Base-by-base conservation (phyloP, 2,888 invertebrate species). In the Fragum sueziense region DNA sequence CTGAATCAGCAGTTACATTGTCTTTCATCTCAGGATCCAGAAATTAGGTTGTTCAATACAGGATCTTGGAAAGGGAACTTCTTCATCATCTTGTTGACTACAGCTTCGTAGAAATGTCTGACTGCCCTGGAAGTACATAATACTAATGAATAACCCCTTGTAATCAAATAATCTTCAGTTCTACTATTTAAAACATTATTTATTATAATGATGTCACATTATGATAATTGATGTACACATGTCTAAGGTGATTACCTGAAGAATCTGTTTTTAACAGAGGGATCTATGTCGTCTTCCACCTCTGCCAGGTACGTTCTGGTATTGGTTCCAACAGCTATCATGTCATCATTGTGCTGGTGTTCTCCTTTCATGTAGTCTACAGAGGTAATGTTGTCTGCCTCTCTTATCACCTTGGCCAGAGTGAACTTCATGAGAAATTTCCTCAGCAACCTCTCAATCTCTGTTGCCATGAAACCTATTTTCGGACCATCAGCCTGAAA, bases 41-140 rank as follows among this genome's bases (percentile, higher is more conserved):
- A n/a, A n/a, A n/a, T n/a, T n/a, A n/a, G n/a, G n/a, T n/a, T n/a
- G n/a, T n/a, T n/a, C n/a, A n/a, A n/a, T n/a, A 37, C 14, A 6
- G 37, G 52, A n/a, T 61, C 61, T 61, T 61, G 4, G 22, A 61
- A 61, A 25, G 61, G 61, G 20, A 61, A 61, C 20, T 61, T 61
- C 29, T 22, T 3, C 4, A 61, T 17, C 9, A n/a, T 57, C n/a
- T 57, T 57, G 14, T 57, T 22, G 7, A 25, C 25, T 20, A 57
- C 9, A 17, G 14, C 17, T 6, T 27, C 61, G 22, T 61, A 61
- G 61, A 61, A 52, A 17, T 6, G n/a, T 22, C 52, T 52, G 52
- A n/a, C n/a, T 11, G 7, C 4, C 20, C 22, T 52, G 52, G 22
- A 52, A 52, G 6, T 11, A 52, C 6, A 9, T 37, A 14, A 9